These are phyloP conservation scores for Plestiodon gilberti DNA, from an alignment of 2,113 vertebrate genomes.

Conservation along the genomic window DNA sequence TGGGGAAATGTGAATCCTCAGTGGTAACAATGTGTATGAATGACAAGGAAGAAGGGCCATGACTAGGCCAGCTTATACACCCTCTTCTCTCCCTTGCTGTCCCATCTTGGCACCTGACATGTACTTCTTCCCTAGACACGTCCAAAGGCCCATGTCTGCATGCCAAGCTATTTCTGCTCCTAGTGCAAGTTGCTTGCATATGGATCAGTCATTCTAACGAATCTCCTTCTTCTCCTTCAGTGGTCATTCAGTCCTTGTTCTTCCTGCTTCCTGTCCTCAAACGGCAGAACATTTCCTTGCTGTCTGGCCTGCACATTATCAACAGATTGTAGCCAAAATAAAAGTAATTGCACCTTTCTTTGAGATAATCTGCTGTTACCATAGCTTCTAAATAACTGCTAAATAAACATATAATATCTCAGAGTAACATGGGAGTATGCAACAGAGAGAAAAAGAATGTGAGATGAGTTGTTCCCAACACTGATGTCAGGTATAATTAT, in stretches of 20 bases:
- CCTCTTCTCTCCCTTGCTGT: neutral
- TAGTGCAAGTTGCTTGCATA: neutral
- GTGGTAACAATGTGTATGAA: slow-evolving; percentile 12
- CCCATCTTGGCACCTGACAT: neutral
- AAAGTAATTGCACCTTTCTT: slow-evolving; percentile 22
- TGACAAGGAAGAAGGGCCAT: neutral
- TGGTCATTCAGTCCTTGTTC: neutral
- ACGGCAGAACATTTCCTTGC: neutral
- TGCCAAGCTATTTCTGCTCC: neutral
- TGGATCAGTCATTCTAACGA: neutral
- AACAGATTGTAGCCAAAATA: neutral
- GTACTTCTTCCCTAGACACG: neutral
- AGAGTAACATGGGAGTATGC: slow-evolving; percentile 4
- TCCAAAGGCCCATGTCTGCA: neutral
- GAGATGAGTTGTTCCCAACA: neutral
- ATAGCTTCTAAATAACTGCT: slow-evolving; percentile 28
- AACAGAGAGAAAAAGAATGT: slow-evolving; percentile 12
- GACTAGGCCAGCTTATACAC: neutral
- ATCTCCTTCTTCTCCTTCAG: neutral
- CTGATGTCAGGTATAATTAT: slow-evolving; percentile 22
- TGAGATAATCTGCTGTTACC: slow-evolving; percentile 31
- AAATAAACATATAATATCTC: slow-evolving; percentile 40
- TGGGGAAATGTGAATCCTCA: slow-evolving; percentile 12
- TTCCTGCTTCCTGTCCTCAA: neutral
- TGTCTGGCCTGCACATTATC: neutral